Evolutionary conservation across 1,140 invertebrate genomes (phyloP).

Genomic region (Pseudomyrmex sp.): DNA sequence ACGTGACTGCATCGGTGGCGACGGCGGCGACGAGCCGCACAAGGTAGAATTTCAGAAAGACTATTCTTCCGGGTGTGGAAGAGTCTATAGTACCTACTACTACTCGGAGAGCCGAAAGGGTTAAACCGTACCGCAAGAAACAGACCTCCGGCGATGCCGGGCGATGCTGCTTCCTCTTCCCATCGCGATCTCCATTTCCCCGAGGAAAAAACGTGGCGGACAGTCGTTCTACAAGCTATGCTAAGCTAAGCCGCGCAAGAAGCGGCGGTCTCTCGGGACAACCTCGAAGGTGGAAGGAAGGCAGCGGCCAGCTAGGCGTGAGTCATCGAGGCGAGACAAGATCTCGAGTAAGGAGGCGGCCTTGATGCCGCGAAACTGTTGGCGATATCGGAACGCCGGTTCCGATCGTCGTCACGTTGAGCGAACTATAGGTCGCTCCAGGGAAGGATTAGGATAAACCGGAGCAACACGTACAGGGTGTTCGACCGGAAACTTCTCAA

Average conservation of each 20-base stretch:
- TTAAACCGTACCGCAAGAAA: constrained; percentile 66
- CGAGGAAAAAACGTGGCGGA: constrained; percentile 68
- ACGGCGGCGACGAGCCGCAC: no score
- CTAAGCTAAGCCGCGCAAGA: constrained; percentile 68
- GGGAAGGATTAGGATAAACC: constrained; percentile 38
- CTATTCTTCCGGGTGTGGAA: constrained; percentile 45
- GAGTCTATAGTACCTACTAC: neutral
- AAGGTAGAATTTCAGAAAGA: constrained; percentile 45
- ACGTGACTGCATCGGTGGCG: neutral
- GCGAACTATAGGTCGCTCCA: constrained; percentile 28
- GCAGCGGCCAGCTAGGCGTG: constrained; percentile 75
- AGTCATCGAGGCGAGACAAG: constrained; percentile 80
- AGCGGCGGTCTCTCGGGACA: constrained; percentile 63
- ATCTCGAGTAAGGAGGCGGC: constrained; percentile 81
- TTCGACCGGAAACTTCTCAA: constrained; percentile 3
- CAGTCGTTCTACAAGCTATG: constrained; percentile 65
- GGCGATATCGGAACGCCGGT: constrained; percentile 77
- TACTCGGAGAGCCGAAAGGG: constrained; percentile 48
- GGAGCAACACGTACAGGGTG: constrained; percentile 14
- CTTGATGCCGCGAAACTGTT: constrained; percentile 80
- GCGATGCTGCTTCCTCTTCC: constrained; percentile 67
- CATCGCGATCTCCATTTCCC: constrained; percentile 69
- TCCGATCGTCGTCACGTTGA: constrained; percentile 69
- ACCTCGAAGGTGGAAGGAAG: constrained; percentile 71
- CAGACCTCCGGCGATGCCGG: constrained; percentile 64